Conservation (phyloP, 1,140 invertebrate genomes). For the Orussus abietinus region DNA sequence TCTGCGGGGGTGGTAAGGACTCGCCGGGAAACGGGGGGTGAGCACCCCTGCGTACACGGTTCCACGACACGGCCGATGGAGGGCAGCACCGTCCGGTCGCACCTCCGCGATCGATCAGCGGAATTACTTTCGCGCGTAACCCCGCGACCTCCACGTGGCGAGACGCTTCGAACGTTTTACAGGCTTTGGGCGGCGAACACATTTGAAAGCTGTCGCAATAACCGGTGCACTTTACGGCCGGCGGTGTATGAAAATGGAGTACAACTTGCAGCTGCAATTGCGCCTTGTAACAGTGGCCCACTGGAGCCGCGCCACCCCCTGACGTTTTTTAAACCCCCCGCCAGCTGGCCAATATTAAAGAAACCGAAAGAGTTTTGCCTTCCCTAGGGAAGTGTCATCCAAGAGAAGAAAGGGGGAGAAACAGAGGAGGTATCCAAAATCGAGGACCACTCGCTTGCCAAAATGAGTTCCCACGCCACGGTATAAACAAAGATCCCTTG, state of each 20-base stretch:
- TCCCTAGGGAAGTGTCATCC: too few species aligned
- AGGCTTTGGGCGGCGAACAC: slow-evolving; percentile 14
- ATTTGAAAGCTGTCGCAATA: slow-evolving; percentile 22
- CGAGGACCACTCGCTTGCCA: too few species aligned
- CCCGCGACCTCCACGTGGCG: slow-evolving; percentile 12
- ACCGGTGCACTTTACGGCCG: slow-evolving; percentile 20
- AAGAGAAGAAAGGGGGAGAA: too few species aligned
- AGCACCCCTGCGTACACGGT: slow-evolving; percentile 20
- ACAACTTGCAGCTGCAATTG: slow-evolving; percentile 12
- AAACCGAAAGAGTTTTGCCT: too few species aligned
- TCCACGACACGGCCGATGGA: slow-evolving; percentile 19
- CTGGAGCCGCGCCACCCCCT: too few species aligned
- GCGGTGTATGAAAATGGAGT: slow-evolving; percentile 19
- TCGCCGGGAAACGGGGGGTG: slow-evolving; percentile 18
- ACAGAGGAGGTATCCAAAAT: too few species aligned
- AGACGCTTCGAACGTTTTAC: slow-evolving; percentile 29
- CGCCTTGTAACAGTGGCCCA: too few species aligned
- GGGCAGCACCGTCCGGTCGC: slow-evolving; percentile 24
- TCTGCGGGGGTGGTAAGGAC: slow-evolving; percentile 30
- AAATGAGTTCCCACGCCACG: too few species aligned
- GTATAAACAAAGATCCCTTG: too few species aligned
- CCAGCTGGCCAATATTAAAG: too few species aligned
- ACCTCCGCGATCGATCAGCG: slow-evolving; percentile 22
- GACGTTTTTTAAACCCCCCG: too few species aligned
- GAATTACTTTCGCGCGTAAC: slow-evolving; percentile 23